A percentile compares a stretch with the other conserved stretches of the same genome.
These are phyloP conservation scores for Nycticryphes semicollaris DNA, from an alignment of 2,113 vertebrate genomes.

Conservation along the genomic window DNA sequence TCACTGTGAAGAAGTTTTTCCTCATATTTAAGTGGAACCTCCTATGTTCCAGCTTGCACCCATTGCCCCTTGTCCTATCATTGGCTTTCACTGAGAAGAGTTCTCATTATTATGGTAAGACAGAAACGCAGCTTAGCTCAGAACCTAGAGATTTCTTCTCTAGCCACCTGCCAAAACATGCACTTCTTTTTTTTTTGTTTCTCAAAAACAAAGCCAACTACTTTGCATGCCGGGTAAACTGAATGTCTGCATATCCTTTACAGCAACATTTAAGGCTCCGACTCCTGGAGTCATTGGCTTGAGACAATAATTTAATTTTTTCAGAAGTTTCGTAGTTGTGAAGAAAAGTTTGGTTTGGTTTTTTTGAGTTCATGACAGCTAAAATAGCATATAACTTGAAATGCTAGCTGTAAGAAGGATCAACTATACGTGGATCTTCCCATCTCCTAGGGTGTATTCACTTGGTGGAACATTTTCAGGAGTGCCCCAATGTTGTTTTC, in stretches of 20 bases:
- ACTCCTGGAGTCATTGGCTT: neutral
- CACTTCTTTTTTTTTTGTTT: neutral
- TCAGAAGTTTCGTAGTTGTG: neutral
- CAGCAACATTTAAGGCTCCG: neutral
- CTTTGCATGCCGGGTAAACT: neutral
- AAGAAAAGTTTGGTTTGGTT: neutral
- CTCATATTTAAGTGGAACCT: no score
- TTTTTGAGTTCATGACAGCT: neutral
- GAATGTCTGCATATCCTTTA: neutral
- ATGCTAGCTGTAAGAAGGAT: neutral
- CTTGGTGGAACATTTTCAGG: neutral
- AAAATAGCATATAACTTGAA: neutral
- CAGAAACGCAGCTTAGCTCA: neutral
- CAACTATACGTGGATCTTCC: neutral
- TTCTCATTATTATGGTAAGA: neutral
- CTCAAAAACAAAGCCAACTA: neutral
- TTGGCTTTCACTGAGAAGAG: neutral
- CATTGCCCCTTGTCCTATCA: no score
- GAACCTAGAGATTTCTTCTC: neutral
- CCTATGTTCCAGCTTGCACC: no score
- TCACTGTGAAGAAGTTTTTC: no score
- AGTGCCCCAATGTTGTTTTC: neutral
- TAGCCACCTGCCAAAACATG: neutral
- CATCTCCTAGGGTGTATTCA: accelerated
- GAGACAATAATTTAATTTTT: neutral